A percentile compares a stretch with the other conserved stretches of the same genome.
phyloP scores from a whole-genome alignment of 35 echinoderm and acorn worm genomes.

The Lytechinus variegatus region DNA sequence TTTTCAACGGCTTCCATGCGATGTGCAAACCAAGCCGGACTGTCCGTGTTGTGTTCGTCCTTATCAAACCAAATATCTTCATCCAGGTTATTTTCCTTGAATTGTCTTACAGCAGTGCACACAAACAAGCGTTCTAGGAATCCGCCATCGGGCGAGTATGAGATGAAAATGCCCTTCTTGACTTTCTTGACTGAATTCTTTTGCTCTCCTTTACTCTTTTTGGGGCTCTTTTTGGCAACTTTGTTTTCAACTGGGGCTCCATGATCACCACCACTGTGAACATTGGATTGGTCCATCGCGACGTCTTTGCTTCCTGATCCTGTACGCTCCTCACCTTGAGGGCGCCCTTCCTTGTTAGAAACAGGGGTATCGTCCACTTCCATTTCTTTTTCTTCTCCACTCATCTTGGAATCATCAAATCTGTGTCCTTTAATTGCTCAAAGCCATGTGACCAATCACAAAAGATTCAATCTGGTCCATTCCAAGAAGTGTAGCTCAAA shows the following conservation, averaged over 20 bases:
- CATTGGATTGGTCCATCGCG: neutral
- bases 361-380: neutral
- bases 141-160: constrained; percentile 93
- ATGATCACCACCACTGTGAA: neutral
- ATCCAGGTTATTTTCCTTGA: constrained; percentile 90
- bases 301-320: neutral
- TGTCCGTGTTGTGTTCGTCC: constrained; percentile 89
- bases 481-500: too few species aligned
- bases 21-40: constrained; percentile 93
- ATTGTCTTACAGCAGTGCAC: constrained; percentile 76
- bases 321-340: neutral
- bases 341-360: neutral
- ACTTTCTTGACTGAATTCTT: constrained; percentile 71
- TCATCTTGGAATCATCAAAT: neutral
- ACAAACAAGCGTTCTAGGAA: constrained; percentile 91
- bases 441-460: neutral
- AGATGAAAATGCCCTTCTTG: constrained; percentile 92
- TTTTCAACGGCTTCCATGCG: constrained; percentile 91
- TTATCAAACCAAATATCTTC: constrained; percentile 99
- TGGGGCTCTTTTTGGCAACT: neutral
- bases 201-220: constrained; percentile 17
- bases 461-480: too few species aligned
- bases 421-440: neutral
- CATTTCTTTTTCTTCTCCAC: neutral
- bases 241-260: neutral